These are phyloP conservation scores for Napeogenes inachia DNA, from an alignment of 2,888 invertebrate genomes.

Conservation along the genomic window DNA sequence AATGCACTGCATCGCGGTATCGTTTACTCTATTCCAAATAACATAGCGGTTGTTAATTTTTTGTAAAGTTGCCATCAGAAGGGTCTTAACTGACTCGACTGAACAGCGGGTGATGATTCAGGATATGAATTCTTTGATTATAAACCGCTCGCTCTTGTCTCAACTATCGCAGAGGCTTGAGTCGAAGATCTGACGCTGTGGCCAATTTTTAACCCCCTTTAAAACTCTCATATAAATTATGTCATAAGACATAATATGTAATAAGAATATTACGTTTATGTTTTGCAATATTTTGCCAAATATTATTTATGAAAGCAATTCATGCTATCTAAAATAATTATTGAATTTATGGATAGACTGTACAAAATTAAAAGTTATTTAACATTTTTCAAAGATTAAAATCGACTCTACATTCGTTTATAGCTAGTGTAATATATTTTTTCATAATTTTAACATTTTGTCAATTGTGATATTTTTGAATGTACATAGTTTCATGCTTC, in stretches of 20 bases:
- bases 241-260: too few species aligned
- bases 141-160: constrained; percentile 49
- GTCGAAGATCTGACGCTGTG: constrained; percentile 60
- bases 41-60: background rate
- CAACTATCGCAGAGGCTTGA: constrained; percentile 60
- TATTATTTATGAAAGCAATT: too few species aligned
- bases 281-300: too few species aligned
- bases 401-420: constrained; percentile 3
- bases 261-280: too few species aligned
- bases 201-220: constrained; percentile 30
- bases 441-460: constrained; percentile 3
- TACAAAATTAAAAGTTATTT: too few species aligned
- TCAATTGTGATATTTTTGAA: too few species aligned
- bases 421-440: background rate
- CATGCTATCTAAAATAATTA: too few species aligned
- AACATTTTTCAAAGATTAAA: background rate
- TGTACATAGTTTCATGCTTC: too few species aligned
- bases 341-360: too few species aligned
- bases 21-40: constrained; percentile 30
- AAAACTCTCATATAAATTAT: too few species aligned
- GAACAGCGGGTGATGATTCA: constrained; percentile 71
- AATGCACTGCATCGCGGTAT: constrained; percentile 40
- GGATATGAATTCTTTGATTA: constrained; percentile 59
- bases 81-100: constrained; percentile 77
- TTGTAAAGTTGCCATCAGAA: constrained; percentile 50